Conservation (phyloP, 2,797 vertebrate species). For the Oreochromis mossambicus region DNA sequence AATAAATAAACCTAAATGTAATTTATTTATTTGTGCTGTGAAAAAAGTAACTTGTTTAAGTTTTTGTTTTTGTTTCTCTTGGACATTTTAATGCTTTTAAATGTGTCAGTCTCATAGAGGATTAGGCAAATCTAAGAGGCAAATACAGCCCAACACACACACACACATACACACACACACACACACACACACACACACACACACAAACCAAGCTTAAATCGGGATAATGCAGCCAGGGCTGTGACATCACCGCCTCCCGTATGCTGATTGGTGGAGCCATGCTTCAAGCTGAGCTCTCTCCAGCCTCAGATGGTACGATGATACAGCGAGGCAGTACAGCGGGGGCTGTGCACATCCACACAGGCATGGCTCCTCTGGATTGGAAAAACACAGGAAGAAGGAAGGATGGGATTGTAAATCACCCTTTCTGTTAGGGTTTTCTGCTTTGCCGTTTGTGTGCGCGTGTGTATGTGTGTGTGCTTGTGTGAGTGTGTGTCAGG, state of each 20-base stretch:
- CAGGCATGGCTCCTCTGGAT: constrained; percentile 67
- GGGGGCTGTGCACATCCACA: constrained; percentile 70
- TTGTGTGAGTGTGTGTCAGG: constrained; percentile 15
- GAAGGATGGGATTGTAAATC: constrained; percentile 59
- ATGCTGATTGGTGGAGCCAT: constrained; percentile 72
- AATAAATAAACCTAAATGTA: constrained; percentile 2
- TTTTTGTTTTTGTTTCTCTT: background rate
- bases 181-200: background rate
- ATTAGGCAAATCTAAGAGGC: constrained; percentile 29
- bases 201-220: constrained; percentile 40
- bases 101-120: constrained; percentile 17
- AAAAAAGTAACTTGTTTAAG: background rate
- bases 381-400: constrained; percentile 64
- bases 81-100: background rate
- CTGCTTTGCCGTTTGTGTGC: constrained; percentile 11
- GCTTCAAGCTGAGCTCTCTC: constrained; percentile 65
- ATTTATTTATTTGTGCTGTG: background rate
- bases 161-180: background rate
- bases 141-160: constrained; percentile 13
- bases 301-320: constrained; percentile 67
- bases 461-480: constrained; percentile 6
- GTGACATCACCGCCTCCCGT: constrained; percentile 74
- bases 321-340: constrained; percentile 66
- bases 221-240: constrained; percentile 60
- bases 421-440: constrained; percentile 49